Conservation (phyloP, 2,888 invertebrate species). For the Myopa tessellatipennis region DNA sequence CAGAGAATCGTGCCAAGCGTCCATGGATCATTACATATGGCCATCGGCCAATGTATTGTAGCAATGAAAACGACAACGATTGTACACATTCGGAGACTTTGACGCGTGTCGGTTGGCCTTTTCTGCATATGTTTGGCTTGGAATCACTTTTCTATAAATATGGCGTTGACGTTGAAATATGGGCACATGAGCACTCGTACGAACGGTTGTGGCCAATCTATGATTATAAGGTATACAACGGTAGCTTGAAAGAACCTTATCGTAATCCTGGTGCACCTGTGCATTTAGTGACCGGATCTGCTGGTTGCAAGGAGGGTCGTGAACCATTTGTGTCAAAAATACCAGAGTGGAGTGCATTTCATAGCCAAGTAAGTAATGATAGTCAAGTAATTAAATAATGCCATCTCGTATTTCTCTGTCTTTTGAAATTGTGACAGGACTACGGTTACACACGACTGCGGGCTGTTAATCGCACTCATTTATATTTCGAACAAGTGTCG, state of each 20-base stretch:
- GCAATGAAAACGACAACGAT: constrained; percentile 85
- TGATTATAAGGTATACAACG: constrained; percentile 80
- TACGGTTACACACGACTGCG: constrained; percentile 93
- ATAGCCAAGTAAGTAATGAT: constrained; percentile 70
- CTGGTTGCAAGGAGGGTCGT: constrained; percentile 87
- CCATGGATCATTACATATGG: constrained; percentile 89
- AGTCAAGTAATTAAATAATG: not conserved
- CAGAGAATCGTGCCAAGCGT: constrained; percentile 77
- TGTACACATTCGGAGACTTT: constrained; percentile 75
- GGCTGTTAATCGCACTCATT: constrained; percentile 84
- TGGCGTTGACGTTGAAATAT: constrained; percentile 93
- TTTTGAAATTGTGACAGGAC: constrained; percentile 69
- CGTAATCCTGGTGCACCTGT: constrained; percentile 83
- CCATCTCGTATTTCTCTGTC: not conserved
- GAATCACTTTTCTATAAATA: constrained; percentile 88
- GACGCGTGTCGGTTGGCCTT: constrained; percentile 77
- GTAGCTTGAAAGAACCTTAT: constrained; percentile 70
- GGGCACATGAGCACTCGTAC: constrained; percentile 99
- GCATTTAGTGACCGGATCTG: constrained; percentile 90
- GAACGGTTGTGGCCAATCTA: constrained; percentile 96
- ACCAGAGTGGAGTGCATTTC: constrained; percentile 86
- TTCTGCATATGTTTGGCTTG: constrained; percentile 77
- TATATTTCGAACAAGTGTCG: constrained; percentile 90
- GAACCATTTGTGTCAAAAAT: constrained; percentile 75
- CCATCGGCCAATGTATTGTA: constrained; percentile 93